Evolutionary conservation across 2,888 invertebrate species (phyloP), one percentile per base, ranked within the genome.

Genomic region (Drosophila anceps): DNA sequence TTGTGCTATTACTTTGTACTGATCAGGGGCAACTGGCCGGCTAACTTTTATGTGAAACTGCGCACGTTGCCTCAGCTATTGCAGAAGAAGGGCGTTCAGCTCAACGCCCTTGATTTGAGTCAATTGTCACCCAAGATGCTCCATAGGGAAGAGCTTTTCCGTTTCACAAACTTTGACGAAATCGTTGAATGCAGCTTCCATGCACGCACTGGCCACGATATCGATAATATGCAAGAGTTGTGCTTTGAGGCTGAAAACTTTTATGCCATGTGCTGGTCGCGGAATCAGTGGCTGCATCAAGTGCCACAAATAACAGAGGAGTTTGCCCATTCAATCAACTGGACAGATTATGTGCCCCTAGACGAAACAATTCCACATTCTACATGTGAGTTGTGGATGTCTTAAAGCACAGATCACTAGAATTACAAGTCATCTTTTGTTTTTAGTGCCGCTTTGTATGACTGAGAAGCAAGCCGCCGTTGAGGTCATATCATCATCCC

Each of bases 81-180:
- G 50, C 64, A 54, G 0, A 69, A 20, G n/a, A 90, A 82, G 20
- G 72, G 76, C n/a, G 44, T 90, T 0, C 10, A 55, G 12, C 2
- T 84, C 10, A 29, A 59, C 1, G 13, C 2, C 3, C 18, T 78
- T 0, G 63, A 82, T 3, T 55, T 86, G 41, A 2, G 12, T 0
- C 20, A 75, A 5, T 7, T 86, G 7, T 85, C 90, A 3, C 86
- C 86, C 0, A 90, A 85, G 58, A 65, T 90, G 1, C 24, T 86
- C 10, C 63, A 79, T 37, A 71, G 74, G 70, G n/a, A 33, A 0
- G 88, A 90, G 1, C 44, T 85, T 0, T 12, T 62, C 4, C n/a
- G 43, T 3, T 65, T 60, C 10, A 76, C 67, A 0, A 71, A 86
- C 51, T 78, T 88, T 8, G 59, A 76, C 8, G 55, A 71, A 1